Conservation (phyloP, 1,140 invertebrate species). For the Drosophila repletoides region DNA sequence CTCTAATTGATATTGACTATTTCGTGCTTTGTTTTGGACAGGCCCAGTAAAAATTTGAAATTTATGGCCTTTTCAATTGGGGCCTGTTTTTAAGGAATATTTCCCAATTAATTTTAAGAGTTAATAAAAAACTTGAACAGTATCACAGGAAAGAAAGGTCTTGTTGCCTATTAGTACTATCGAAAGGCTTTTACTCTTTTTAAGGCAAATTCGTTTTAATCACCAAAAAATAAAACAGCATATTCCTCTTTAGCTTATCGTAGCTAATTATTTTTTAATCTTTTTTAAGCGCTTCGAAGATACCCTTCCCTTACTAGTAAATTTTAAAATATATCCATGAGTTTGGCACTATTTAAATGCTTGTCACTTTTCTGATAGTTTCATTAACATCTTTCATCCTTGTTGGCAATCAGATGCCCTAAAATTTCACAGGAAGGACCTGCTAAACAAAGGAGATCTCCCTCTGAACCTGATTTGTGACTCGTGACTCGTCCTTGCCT, state of each 20-base stretch:
- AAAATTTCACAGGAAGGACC: conserved; percentile 32
- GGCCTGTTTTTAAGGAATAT: neutral
- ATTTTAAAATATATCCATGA: neutral
- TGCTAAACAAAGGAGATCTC: conserved; percentile 37
- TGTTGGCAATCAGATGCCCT: neutral
- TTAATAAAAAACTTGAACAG: too few species aligned
- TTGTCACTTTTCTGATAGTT: conserved; percentile 47
- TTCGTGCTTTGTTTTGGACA: conserved; percentile 1
- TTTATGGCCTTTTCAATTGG: neutral
- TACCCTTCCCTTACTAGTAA: too few species aligned
- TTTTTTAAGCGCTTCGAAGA: too few species aligned
- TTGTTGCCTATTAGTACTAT: too few species aligned
- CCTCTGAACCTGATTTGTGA: neutral
- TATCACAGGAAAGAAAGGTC: too few species aligned
- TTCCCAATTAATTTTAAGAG: too few species aligned
- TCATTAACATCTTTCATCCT: conserved; percentile 41
- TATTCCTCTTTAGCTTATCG: too few species aligned
- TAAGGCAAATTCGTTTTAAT: neutral
- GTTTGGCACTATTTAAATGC: conserved; percentile 39
- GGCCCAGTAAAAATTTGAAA: neutral
- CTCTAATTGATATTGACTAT: conserved; percentile 47
- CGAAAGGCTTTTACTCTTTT: too few species aligned
- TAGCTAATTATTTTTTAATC: too few species aligned
- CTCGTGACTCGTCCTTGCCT: neutral
- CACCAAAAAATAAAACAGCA: too few species aligned